Base-by-base conservation (phyloP, 2,888 invertebrate genomes). In the Latheticus oryzae region DNA sequence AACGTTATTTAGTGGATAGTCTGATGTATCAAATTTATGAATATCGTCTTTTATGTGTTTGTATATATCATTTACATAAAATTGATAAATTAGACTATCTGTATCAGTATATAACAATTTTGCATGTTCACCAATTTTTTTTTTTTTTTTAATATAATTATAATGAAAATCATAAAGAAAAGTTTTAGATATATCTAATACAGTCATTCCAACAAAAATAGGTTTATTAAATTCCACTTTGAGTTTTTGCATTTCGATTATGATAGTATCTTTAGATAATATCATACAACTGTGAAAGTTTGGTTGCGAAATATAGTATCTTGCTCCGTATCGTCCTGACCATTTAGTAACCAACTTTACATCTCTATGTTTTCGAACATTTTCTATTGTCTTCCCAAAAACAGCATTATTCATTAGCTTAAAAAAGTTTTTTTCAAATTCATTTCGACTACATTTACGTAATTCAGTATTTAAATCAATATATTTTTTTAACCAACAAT, bases 331-430 rank as follows among this genome's bases (percentile, higher is more conserved):
- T 48, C 23, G 17, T 11, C 37, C 35, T 17, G 7, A 5, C 60
- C 60, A 62, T 37, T 57, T 33, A n/a, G 35, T 57, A 7, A 43
- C 53, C 21, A 60, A 23, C 53, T 53, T 45, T 5, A 56, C 35
- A 19, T 57, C 53, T 24, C 8, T 30, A 23, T 47, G 21, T 38
- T 60, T 61, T 23, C 23, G 3, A 19, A 33, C 15, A 15, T 33
- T 33, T 33, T 33, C 33, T 5, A 33, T 33, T 5, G 15, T 15
- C 16, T 33, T 38, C 1, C 38, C 38, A 19, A 38, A 38, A 16
- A 19, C 59, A 0, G 73, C 61, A 59, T 77, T 77, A 42, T 75
- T 76, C 69, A 76, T 72, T 5, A 76, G 60, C 58, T 78, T 76
- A 47, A 63, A 76, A 48, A 74, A 72, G 55, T 75, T 71, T 68